A percentile compares a stretch with the other conserved stretches of the same genome.
Conservation (phyloP, 2,113 vertebrate genomes). For the Glaucidium brasilianum region DNA sequence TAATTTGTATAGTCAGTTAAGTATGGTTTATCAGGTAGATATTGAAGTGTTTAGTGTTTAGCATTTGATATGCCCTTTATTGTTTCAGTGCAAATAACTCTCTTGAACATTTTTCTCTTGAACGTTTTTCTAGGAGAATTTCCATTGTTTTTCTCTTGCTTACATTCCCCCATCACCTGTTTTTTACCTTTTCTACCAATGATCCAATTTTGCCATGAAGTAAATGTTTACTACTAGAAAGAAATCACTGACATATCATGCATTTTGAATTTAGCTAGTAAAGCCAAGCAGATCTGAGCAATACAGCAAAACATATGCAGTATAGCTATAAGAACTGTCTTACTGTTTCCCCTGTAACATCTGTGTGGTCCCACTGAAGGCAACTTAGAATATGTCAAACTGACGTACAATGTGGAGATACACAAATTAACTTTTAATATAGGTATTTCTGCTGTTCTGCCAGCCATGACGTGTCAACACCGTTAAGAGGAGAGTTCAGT, state of each 20-base stretch:
- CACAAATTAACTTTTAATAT: conserved; percentile 19
- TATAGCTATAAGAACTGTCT: background rate
- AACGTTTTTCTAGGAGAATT: background rate
- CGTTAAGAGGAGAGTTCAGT: background rate
- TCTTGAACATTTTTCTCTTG: background rate
- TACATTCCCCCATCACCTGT: background rate
- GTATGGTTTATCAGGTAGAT: background rate
- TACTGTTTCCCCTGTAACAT: background rate
- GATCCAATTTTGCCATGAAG: background rate
- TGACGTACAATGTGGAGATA: accelerated
- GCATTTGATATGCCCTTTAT: background rate
- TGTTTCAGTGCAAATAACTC: background rate
- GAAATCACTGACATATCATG: background rate
- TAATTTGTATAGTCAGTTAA: background rate
- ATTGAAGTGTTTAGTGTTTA: background rate
- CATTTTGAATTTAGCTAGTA: background rate
- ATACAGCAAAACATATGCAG: background rate
- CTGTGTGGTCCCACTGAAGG: background rate
- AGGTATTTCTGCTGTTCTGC: background rate
- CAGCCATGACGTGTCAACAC: background rate
- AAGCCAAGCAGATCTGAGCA: background rate
- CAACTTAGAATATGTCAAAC: background rate
- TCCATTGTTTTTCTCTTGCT: background rate
- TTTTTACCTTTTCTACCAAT: background rate
- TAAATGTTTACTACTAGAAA: background rate